A percentile compares a stretch with the other conserved stretches of the same genome.
These are phyloP conservation scores for Shinisaurus crocodilurus DNA, from an alignment of 2,113 vertebrate species.

Conservation along the genomic window DNA sequence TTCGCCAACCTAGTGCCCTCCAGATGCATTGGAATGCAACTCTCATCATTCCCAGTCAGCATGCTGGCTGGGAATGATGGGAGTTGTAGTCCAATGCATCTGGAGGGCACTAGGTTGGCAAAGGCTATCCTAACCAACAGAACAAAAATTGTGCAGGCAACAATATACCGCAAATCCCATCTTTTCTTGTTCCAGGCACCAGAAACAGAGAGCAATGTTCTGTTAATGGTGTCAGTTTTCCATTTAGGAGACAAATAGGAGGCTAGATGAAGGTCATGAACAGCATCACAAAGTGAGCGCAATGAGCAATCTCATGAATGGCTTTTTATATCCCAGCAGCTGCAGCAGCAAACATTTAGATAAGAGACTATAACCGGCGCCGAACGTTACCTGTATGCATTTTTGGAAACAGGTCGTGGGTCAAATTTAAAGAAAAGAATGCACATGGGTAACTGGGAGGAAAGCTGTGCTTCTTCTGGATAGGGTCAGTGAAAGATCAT, in stretches of 20 bases:
- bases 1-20: no score
- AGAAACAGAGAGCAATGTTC: not conserved
- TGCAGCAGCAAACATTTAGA: not conserved
- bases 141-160: not conserved
- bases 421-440: conserved; percentile 99
- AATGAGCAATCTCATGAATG: not conserved
- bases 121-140: no score
- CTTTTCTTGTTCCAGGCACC: not conserved
- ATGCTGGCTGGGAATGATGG: no score
- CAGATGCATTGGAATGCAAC: no score
- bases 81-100: no score
- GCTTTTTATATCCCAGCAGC: not conserved
- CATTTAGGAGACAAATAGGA: not conserved
- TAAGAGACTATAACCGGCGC: not conserved
- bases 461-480: conserved; percentile 52
- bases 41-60: no score
- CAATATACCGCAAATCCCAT: no score
- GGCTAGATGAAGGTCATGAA: not conserved
- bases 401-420: conserved; percentile 93
- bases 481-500: conserved; percentile 68
- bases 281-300: not conserved
- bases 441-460: conserved; percentile 85
- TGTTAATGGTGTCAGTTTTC: not conserved
- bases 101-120: no score
- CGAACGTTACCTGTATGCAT: conserved; percentile 93